A percentile compares a stretch with the other conserved stretches of the same genome.
Evolutionary conservation across 2,888 invertebrate species (phyloP).

Genomic region (Orthosia incerta): DNA sequence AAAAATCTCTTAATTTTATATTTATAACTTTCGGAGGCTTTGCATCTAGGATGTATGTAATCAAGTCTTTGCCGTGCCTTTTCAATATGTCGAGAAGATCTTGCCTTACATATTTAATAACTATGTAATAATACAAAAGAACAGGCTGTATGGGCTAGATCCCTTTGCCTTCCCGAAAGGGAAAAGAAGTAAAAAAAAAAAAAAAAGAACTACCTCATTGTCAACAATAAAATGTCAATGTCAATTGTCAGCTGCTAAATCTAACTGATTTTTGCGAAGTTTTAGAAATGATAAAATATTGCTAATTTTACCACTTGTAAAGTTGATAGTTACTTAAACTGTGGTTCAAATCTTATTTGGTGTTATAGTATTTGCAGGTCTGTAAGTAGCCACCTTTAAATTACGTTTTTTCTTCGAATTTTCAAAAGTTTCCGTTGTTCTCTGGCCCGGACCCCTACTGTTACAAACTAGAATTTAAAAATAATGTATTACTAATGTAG

Average conservation of each 20-base stretch:
- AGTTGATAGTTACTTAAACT: not conserved
- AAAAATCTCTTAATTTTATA: too few species aligned
- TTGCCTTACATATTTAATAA: too few species aligned
- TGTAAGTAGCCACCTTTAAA: conserved; percentile 35
- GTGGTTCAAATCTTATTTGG: conserved; percentile 8
- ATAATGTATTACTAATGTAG: too few species aligned
- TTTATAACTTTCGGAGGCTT: too few species aligned
- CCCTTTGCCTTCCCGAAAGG: too few species aligned
- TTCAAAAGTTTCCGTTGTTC: conserved; percentile 12
- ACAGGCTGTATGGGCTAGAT: too few species aligned
- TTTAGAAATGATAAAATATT: conserved; percentile 19
- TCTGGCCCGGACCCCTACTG: not conserved
- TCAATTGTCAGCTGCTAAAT: conserved; percentile 14
- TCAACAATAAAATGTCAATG: conserved; percentile 32
- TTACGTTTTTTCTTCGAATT: not conserved
- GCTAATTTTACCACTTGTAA: not conserved
- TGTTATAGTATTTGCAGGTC: conserved; percentile 24
- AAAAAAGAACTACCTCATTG: too few species aligned
- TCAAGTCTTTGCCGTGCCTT: not conserved
- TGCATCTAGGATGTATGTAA: not conserved
- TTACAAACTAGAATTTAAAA: not conserved
- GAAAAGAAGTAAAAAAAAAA: too few species aligned
- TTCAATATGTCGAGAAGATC: not conserved
- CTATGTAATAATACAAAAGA: too few species aligned
- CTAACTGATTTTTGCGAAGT: conserved; percentile 29